phyloP scores from a whole-genome alignment of 2,113 vertebrate genomes.

The Hypomesus transpacificus region DNA sequence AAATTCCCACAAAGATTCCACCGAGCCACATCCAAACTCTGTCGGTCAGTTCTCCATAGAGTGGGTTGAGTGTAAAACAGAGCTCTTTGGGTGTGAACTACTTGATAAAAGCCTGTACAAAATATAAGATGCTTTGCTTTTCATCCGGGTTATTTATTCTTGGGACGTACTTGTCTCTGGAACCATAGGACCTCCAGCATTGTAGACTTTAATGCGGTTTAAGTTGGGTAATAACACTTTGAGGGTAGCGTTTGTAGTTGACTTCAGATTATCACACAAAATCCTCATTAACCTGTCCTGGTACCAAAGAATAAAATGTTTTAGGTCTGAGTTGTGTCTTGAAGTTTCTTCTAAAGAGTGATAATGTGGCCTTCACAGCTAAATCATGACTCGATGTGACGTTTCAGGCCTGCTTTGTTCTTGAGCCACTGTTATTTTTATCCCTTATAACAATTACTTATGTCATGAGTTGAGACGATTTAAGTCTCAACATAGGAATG shows the following conservation, averaged over 20 bases:
- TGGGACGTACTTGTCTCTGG: not conserved
- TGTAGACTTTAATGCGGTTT: not conserved
- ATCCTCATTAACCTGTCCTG: constrained; percentile 16
- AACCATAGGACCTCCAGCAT: not conserved
- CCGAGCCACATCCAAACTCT: constrained; percentile 11
- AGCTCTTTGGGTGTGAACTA: not conserved
- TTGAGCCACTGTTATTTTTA: not conserved
- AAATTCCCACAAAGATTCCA: constrained; percentile 22
- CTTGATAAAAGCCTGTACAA: constrained; percentile 8
- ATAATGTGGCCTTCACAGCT: too few species aligned
- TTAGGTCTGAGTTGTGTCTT: not conserved
- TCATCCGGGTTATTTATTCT: constrained; percentile 26
- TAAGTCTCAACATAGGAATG: constrained; percentile 24
- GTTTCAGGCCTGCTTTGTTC: not conserved
- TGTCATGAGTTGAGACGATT: not conserved
- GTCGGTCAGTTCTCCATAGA: not conserved
- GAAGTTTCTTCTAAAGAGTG: too few species aligned
- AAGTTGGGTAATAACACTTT: not conserved
- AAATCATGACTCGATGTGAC: not conserved
- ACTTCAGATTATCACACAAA: too few species aligned
- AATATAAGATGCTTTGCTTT: constrained; percentile 6
- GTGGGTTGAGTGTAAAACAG: constrained; percentile 11
- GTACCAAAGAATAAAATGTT: constrained; percentile 53
- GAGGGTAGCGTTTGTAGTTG: not conserved
- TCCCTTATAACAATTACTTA: constrained; percentile 4